Conservation (phyloP, 2,888 invertebrate genomes). For the Pegoplata infirma region DNA sequence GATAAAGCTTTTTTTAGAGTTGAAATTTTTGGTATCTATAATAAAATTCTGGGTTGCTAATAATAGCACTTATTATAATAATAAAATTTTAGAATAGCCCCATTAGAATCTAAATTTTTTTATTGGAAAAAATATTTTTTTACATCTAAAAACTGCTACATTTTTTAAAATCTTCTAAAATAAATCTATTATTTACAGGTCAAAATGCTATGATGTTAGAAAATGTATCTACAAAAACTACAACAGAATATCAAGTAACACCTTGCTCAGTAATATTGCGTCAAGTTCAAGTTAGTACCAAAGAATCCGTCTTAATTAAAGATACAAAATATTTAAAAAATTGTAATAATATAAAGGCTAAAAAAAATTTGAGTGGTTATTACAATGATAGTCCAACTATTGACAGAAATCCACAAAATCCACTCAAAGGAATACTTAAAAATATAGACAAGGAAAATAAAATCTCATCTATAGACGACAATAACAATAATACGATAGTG, state of each 20-base stretch:
- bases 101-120: too few relatives aligned
- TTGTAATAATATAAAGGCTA: background rate
- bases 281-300: constrained; percentile 33
- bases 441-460: background rate
- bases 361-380: constrained; percentile 27
- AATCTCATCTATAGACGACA: background rate
- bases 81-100: too few relatives aligned
- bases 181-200: background rate
- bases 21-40: too few relatives aligned
- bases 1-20: too few relatives aligned
- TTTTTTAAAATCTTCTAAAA: background rate
- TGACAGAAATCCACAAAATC: background rate
- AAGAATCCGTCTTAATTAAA: constrained; percentile 24
- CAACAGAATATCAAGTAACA: constrained; percentile 37
- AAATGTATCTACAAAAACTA: constrained; percentile 6
- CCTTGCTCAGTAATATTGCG: constrained; percentile 49
- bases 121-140: too few relatives aligned
- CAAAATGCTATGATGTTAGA: constrained; percentile 1
- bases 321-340: background rate
- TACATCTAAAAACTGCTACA: background rate
- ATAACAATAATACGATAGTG: background rate
- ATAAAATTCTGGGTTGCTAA: too few relatives aligned
- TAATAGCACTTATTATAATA: too few relatives aligned
- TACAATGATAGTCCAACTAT: background rate
- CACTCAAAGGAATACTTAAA: background rate